Percentiles rank a stretch among this genome's conserved stretches.
phyloP scores from a whole-genome alignment of 2,797 vertebrate species.

The Propithecus perrieri region DNA sequence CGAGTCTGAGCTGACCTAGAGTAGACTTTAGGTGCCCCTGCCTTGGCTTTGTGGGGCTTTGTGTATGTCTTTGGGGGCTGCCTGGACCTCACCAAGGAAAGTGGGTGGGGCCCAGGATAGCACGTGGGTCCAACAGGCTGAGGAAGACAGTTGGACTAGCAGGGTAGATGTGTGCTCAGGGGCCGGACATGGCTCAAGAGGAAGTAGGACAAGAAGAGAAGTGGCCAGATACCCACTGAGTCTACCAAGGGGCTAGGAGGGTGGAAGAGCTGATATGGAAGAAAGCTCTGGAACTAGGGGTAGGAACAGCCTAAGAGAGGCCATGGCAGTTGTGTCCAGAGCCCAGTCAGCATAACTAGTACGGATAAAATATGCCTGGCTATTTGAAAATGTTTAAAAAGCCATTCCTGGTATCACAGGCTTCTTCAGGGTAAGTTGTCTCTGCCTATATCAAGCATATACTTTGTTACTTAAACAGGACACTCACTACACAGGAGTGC shows the following conservation, averaged over 20 bases:
- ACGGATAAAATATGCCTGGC: not conserved
- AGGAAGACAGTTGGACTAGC: not conserved
- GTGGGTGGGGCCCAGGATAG: not conserved
- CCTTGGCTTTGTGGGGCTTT: not conserved
- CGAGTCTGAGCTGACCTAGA: not conserved
- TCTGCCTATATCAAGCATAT: not conserved
- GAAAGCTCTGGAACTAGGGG: not conserved
- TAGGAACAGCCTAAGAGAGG: not conserved
- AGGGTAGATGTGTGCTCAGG: not conserved
- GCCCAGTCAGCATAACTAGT: not conserved
- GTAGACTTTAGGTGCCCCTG: not conserved
- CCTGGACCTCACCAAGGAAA: not conserved
- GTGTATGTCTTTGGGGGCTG: not conserved
- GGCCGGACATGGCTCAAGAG: not conserved
- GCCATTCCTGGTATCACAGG: not conserved
- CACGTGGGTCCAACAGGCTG: rapidly evolving
- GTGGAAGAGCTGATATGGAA: not conserved
- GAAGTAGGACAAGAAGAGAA: not conserved
- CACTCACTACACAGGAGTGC: not conserved
- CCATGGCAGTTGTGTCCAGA: not conserved
- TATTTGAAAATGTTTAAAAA: not conserved
- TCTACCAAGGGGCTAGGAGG: not conserved
- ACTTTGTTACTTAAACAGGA: not conserved
- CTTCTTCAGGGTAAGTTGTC: not conserved
- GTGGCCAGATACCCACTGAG: not conserved